These are phyloP conservation scores for Oxycera nigricornis DNA, from an alignment of 2,888 invertebrate species.

Conservation along the genomic window DNA sequence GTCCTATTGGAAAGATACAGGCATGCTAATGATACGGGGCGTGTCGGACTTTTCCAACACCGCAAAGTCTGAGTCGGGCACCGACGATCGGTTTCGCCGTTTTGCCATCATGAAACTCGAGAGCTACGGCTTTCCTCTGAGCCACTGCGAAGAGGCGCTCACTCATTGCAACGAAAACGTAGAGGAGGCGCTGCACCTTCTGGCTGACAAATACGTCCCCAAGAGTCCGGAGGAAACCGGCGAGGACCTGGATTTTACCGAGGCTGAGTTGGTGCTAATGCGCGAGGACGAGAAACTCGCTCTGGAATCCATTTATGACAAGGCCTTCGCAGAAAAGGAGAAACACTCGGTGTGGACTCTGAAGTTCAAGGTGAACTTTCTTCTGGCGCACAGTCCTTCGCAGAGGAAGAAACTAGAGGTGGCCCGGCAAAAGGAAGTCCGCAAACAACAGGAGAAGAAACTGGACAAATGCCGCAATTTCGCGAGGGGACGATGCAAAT, in stretches of 20 bases:
- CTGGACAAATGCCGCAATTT: constrained; percentile 71
- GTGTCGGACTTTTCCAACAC: constrained; percentile 68
- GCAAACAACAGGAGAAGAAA: constrained; percentile 62
- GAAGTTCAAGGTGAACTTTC: constrained; percentile 71
- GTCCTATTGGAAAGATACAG: constrained; percentile 79
- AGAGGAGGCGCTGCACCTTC: constrained; percentile 74
- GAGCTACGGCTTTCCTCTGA: constrained; percentile 77
- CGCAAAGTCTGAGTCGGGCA: constrained; percentile 64
- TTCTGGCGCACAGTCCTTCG: constrained; percentile 67
- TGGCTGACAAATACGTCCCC: constrained; percentile 74
- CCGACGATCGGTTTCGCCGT: constrained; percentile 69
- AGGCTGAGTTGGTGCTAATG: constrained; percentile 69
- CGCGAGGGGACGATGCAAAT: constrained; percentile 71
- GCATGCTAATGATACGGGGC: constrained; percentile 74
- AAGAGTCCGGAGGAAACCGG: constrained; percentile 35
- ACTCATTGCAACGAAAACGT: constrained; percentile 71
- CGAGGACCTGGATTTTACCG: constrained; percentile 58
- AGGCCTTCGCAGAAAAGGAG: constrained; percentile 72
- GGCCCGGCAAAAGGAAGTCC: constrained; percentile 58
- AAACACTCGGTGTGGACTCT: constrained; percentile 74
- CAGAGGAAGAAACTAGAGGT: constrained; percentile 61
- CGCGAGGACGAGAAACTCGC: constrained; percentile 76
- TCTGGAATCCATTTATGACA: constrained; percentile 79
- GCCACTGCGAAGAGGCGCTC: constrained; percentile 78
- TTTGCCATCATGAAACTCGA: constrained; percentile 77